Evolutionary conservation across 2,113 vertebrate genomes (phyloP).

Genomic region (Gambusia affinis): DNA sequence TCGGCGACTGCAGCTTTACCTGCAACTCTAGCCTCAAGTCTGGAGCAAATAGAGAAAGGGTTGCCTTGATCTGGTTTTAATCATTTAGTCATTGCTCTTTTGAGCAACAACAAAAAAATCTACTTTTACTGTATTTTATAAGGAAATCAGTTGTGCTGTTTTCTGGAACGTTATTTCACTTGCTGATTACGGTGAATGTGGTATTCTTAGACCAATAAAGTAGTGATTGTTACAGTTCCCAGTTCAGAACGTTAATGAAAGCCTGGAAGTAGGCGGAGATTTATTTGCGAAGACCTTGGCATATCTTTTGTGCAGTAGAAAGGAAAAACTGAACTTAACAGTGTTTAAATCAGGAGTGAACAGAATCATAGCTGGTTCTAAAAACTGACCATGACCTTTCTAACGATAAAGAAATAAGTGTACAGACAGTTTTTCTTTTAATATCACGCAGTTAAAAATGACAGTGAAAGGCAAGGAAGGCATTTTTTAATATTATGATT

Average conservation of each 20-base stretch:
- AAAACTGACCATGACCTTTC: background rate
- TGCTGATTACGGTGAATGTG: background rate
- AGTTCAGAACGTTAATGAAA: background rate
- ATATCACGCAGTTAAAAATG: background rate
- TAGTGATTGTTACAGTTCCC: background rate
- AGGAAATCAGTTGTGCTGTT: background rate
- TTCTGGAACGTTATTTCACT: background rate
- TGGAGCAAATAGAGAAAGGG: constrained; percentile 49
- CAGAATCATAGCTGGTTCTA: background rate
- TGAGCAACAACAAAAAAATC: background rate
- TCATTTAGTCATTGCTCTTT: constrained; percentile 7
- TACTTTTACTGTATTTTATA: constrained; percentile 18
- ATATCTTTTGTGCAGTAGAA: background rate
- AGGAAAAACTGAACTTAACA: background rate
- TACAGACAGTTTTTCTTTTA: background rate
- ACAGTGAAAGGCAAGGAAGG: background rate
- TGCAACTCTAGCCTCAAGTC: constrained; percentile 82
- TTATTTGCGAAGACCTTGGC: background rate
- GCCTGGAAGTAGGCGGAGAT: background rate
- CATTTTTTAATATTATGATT: background rate
- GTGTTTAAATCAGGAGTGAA: background rate
- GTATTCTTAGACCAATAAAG: background rate
- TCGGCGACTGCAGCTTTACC: constrained; percentile 78
- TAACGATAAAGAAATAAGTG: background rate
- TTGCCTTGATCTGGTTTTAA: constrained; percentile 46